Conservation (phyloP, 2,888 invertebrate species). For the Eulithis testata region DNA sequence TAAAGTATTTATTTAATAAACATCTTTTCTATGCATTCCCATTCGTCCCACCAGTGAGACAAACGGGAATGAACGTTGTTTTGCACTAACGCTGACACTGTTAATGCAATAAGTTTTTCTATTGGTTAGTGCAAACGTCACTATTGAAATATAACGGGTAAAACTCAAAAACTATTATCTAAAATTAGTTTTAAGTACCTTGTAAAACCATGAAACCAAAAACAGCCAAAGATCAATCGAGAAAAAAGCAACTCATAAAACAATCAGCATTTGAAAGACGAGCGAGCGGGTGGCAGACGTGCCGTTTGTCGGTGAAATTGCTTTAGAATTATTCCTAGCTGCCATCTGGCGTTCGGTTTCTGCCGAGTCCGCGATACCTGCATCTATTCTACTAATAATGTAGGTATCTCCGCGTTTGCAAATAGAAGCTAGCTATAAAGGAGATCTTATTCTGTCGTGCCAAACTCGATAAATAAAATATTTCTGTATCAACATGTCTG, state of each 20-base stretch:
- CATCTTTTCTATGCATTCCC: no score
- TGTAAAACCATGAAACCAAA: neutral
- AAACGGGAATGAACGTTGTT: no score
- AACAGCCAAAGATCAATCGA: conserved; percentile 1
- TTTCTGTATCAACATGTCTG: no score
- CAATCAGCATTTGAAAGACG: conserved; percentile 39
- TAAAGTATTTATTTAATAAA: no score
- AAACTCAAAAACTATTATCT: no score
- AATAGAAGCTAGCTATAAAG: conserved; percentile 4
- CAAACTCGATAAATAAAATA: no score
- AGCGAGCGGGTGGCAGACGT: conserved; percentile 52
- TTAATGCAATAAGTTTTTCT: no score
- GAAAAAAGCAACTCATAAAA: conserved; percentile 38
- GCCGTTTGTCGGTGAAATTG: conserved; percentile 66
- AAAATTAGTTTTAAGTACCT: no score
- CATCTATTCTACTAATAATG: conserved; percentile 20
- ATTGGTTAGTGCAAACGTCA: no score
- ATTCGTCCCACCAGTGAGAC: no score
- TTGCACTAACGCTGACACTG: no score
- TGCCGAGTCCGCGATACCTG: conserved; percentile 43
- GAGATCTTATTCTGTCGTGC: neutral
- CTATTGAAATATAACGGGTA: no score
- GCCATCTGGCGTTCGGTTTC: conserved; percentile 50
- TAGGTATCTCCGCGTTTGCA: conserved; percentile 14
- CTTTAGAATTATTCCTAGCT: conserved; percentile 62